Evolutionary conservation across 2,113 vertebrate species (phyloP).

Genomic region (Zapornia atra): DNA sequence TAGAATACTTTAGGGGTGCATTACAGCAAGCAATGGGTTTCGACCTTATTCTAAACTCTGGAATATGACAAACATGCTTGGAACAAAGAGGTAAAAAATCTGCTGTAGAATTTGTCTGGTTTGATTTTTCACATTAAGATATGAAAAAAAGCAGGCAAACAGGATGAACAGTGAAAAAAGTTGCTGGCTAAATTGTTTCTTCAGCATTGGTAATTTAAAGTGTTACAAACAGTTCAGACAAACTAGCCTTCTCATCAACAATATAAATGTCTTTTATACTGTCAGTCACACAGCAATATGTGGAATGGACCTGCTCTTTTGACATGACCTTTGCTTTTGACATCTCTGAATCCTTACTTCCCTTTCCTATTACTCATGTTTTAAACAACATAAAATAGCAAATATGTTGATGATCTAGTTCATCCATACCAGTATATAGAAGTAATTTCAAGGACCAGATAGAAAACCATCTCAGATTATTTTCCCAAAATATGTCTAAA

Average conservation of each 20-base stretch:
- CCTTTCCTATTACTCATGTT: background rate
- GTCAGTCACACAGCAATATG: background rate
- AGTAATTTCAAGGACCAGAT: background rate
- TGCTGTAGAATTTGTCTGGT: background rate
- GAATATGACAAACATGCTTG: background rate
- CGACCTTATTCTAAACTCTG: background rate
- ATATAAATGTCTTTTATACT: background rate
- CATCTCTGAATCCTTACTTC: background rate
- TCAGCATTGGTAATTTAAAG: background rate
- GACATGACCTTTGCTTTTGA: background rate
- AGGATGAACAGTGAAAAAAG: background rate
- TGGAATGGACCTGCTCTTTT: background rate
- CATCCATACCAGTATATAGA: background rate
- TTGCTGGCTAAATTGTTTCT: background rate
- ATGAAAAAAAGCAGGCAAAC: background rate
- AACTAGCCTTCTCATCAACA: background rate
- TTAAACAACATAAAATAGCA: background rate
- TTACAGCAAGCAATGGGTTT: background rate
- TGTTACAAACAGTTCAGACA: background rate
- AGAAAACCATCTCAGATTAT: background rate
- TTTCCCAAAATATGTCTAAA: background rate
- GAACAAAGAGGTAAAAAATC: background rate
- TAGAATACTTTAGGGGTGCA: background rate
- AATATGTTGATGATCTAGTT: background rate
- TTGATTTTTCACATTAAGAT: background rate